phyloP scores from a whole-genome alignment of 2,113 vertebrate species.

The Mustela lutreola region DNA sequence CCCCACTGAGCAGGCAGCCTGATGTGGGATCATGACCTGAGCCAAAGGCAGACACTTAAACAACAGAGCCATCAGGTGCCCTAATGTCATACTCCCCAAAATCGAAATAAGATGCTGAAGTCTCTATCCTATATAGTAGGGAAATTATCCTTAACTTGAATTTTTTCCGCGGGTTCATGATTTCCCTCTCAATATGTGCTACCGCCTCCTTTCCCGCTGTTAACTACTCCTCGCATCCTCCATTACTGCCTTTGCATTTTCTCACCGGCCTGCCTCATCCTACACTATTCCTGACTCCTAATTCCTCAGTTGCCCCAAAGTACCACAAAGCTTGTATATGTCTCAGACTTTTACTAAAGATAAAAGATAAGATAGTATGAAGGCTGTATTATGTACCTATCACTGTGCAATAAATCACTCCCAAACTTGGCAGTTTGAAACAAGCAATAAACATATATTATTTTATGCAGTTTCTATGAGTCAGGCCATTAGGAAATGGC shows the following conservation, averaged over 20 bases:
- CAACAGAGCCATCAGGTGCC: background rate
- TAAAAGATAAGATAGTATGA: background rate
- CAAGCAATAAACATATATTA: background rate
- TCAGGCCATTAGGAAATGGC: background rate
- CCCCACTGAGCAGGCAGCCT: background rate
- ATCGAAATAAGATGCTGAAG: background rate
- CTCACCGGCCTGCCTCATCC: background rate
- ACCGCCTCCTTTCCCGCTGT: background rate
- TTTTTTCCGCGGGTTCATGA: background rate
- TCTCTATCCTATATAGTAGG: background rate
- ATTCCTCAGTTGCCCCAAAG: background rate
- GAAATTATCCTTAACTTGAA: background rate
- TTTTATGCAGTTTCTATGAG: background rate
- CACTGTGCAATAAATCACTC: background rate
- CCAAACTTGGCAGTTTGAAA: background rate
- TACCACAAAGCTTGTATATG: background rate
- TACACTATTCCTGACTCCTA: background rate
- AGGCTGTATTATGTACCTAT: background rate
- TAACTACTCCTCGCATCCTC: background rate
- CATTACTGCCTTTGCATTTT: background rate
- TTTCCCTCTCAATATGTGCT: background rate
- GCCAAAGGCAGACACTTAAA: background rate
- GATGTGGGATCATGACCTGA: background rate
- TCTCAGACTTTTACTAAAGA: background rate
- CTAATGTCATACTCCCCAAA: constrained; percentile 1